Conservation (phyloP, 1,140 invertebrate species). For the Latrodectus geometricus region DNA sequence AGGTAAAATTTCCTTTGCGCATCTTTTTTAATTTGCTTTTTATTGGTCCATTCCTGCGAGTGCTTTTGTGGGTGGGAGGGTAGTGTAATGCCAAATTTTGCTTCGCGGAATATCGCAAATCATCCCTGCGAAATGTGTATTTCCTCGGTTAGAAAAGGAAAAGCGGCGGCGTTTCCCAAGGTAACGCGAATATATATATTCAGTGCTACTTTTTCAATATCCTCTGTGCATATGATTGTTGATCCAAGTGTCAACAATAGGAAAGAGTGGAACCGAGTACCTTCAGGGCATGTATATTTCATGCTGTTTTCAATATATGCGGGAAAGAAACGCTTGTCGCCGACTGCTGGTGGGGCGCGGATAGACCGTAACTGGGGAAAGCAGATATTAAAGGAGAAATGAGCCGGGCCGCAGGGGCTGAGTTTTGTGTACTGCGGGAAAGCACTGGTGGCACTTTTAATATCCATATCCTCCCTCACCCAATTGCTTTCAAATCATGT, state of each 20-base stretch:
- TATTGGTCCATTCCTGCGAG: constrained; percentile 25
- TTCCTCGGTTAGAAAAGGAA: constrained; percentile 9
- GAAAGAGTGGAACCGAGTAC: constrained; percentile 30
- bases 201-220: constrained; percentile 62
- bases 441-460: constrained; percentile 55
- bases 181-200: constrained; percentile 42
- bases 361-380: neutral
- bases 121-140: constrained; percentile 46
- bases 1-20: constrained; percentile 41
- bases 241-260: constrained; percentile 58
- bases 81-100: neutral
- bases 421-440: constrained; percentile 37
- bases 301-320: constrained; percentile 59
- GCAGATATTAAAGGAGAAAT: constrained; percentile 58
- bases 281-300: constrained; percentile 58
- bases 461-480: constrained; percentile 55
- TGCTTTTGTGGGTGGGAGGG: neutral
- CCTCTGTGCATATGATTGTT: constrained; percentile 60
- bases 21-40: constrained; percentile 60
- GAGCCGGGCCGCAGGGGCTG: constrained; percentile 36
- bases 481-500: constrained; percentile 57
- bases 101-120: constrained; percentile 13
- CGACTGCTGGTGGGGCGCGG: constrained; percentile 5
- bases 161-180: constrained; percentile 10
- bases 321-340: constrained; percentile 39